A percentile compares a stretch with the other conserved stretches of the same genome.
These are phyloP conservation scores for Labeo catla DNA, from an alignment of 2,113 vertebrate species.

Conservation along the genomic window DNA sequence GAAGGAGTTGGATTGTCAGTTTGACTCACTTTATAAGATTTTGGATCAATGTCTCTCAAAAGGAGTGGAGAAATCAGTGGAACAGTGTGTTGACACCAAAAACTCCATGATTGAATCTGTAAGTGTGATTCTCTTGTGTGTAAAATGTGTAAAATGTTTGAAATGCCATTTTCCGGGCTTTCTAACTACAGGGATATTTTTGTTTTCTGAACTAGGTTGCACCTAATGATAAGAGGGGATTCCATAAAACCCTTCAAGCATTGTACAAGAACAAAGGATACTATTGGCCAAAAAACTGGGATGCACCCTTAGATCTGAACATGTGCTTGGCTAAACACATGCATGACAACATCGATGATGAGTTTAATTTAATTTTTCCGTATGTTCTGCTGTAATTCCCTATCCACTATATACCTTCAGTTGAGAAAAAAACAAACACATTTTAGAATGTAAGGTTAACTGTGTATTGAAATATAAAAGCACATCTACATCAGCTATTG, in stretches of 20 bases:
- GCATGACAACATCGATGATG: background rate
- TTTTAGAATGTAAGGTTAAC: background rate
- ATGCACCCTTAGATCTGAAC: background rate
- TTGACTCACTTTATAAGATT: background rate
- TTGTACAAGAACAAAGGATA: background rate
- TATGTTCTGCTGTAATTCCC: background rate
- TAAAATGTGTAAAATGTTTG: background rate
- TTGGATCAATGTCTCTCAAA: background rate
- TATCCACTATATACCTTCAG: background rate
- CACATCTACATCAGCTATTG: too few species aligned
- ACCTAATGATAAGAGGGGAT: background rate
- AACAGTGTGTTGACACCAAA: background rate
- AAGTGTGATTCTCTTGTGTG: background rate
- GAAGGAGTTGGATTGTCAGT: background rate
- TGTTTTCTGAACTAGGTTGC: background rate
- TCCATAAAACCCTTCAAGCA: background rate
- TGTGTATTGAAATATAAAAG: background rate
- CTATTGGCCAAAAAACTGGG: background rate
- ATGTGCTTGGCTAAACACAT: background rate
- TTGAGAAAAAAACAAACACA: background rate
- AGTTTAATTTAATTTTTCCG: background rate
- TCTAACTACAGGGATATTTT: background rate
- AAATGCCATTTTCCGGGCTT: background rate
- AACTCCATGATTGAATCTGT: background rate
- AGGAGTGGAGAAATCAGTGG: background rate